A percentile compares a stretch with the other conserved stretches of the same genome.
Conservation (phyloP, 1,140 invertebrate genomes). For the Macrobrachium nipponense region DNA sequence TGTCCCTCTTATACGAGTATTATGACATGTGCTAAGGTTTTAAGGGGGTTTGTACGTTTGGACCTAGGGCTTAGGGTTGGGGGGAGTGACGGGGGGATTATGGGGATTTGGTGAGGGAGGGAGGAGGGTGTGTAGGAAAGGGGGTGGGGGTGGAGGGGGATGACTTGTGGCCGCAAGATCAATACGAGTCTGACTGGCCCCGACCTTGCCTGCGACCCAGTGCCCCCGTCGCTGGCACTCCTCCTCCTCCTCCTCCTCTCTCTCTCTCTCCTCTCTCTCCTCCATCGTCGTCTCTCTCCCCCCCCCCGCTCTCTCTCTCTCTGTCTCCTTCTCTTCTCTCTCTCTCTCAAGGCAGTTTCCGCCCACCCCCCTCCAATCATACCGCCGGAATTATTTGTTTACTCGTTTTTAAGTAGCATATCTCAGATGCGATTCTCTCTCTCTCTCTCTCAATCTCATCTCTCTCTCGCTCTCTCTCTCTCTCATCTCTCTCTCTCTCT, state of each 20-base stretch:
- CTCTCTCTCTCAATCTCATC: slow-evolving; percentile 31
- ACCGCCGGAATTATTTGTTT: no score
- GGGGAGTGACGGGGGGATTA: neutral
- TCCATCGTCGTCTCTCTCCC: neutral
- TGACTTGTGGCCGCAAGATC: slow-evolving; percentile 3
- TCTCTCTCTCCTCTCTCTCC: slow-evolving; percentile 24
- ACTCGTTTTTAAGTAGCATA: no score
- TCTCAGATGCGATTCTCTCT: neutral
- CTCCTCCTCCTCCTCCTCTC: neutral
- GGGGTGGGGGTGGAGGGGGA: neutral
- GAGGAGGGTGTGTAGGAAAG: no score
- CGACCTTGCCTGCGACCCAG: neutral
- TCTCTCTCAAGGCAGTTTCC: no score
- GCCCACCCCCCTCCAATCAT: no score
- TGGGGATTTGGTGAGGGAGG: neutral
- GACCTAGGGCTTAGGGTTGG: neutral
- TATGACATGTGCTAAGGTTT: no score
- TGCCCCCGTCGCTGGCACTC: neutral
- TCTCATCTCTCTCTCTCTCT: slow-evolving; percentile 28
- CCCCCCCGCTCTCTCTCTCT: slow-evolving; percentile 26
- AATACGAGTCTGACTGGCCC: slow-evolving; percentile 5
- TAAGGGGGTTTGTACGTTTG: no score
- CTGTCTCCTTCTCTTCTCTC: neutral
- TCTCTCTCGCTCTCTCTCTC: slow-evolving; percentile 9
- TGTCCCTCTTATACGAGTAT: no score